Percentiles rank a stretch among this genome's conserved stretches.
phyloP scores from a whole-genome alignment of 23 tunicate species.

The Pegea sp. region DNA sequence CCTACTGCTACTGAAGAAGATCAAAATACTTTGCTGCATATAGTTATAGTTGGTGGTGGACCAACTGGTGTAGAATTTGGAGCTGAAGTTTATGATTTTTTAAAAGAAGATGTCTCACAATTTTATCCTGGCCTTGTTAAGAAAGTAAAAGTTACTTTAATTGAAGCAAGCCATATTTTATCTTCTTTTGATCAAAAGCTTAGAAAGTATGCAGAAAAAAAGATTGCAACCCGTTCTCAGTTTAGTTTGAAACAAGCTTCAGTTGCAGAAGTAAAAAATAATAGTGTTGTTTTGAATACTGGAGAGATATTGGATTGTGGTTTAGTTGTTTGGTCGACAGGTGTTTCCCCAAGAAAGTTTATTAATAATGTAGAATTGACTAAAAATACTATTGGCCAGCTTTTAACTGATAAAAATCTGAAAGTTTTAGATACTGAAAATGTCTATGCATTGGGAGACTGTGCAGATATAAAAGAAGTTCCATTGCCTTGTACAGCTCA shows the following conservation, averaged over 20 bases:
- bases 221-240: slow-evolving; percentile 42
- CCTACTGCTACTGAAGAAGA: slow-evolving; percentile 34
- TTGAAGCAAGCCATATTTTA: slow-evolving; percentile 69
- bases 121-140: slow-evolving; percentile 27
- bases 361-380: slow-evolving; percentile 15
- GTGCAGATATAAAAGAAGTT: slow-evolving; percentile 39
- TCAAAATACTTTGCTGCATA: slow-evolving; percentile 43
- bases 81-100: slow-evolving; percentile 79
- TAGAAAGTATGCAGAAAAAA: slow-evolving; percentile 71
- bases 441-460: slow-evolving; percentile 58
- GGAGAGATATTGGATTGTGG: slow-evolving; percentile 63
- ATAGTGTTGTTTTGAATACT: slow-evolving; percentile 32
- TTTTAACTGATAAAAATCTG: slow-evolving; percentile 31
- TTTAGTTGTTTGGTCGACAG: slow-evolving; percentile 89
- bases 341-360: slow-evolving; percentile 57
- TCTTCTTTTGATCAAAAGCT: slow-evolving; percentile 51
- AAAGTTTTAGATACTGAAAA: slow-evolving; percentile 19
- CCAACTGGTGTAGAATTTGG: slow-evolving; percentile 96
- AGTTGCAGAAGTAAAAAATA: slow-evolving; percentile 31
- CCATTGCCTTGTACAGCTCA: slow-evolving; percentile 77
- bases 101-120: slow-evolving; percentile 52
- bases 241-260: slow-evolving; percentile 45
- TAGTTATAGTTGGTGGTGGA: slow-evolving; percentile 87
- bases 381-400: slow-evolving; percentile 44
- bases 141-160: slow-evolving; percentile 52